Base-by-base conservation (phyloP, 2,113 vertebrate genomes). In the Ctenodactylus gundi region DNA sequence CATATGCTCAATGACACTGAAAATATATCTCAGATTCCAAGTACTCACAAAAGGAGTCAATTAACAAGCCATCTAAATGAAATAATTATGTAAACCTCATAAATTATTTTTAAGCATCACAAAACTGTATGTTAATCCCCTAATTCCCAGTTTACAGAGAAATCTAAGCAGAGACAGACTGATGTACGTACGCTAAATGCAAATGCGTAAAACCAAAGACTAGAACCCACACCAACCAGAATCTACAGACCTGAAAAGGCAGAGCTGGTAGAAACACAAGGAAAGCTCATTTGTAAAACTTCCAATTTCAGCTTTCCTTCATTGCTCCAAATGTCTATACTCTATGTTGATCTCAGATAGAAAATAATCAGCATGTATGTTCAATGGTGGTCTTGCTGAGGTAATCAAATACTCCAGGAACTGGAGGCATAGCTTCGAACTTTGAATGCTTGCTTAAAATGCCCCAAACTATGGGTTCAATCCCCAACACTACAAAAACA, bases 331-430 rank as follows among this genome's bases (percentile, higher is more conserved):
- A 91, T 49, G 27, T 78, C n/a, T 75, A 78, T 88, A 36, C 36
- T 90, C 29, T 81, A 23, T 55, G 58, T 72, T 94, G 29, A 80
- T 88, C 17, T 18, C 91, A 60, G 97, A 97, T 96, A 82, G 85
- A 78, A 96, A 97, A 95, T 95, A 88, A 96, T 94, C 93, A 95
- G 89, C 77, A 97, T 87, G 78, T 89, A 97, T 87, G 78, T 89
- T 68, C 95, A 96, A 97, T 87, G 2, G 68, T 73, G 89, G 65
- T 82, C 96, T 96, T 95, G 87, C 57, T 96, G 92, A 95, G 97
- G 97, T 97, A 98, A 96, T 95, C 97, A 97, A 87, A 55, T 94
- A 96, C 96, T 96, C n/a, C n/a, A n/a, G n/a, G n/a, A n/a, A n/a
- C n/a, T n/a, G n/a, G n/a, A n/a, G n/a, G n/a, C n/a, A n/a, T n/a